phyloP scores from a whole-genome alignment of 2,797 vertebrate species.

The Rhinella marina region DNA sequence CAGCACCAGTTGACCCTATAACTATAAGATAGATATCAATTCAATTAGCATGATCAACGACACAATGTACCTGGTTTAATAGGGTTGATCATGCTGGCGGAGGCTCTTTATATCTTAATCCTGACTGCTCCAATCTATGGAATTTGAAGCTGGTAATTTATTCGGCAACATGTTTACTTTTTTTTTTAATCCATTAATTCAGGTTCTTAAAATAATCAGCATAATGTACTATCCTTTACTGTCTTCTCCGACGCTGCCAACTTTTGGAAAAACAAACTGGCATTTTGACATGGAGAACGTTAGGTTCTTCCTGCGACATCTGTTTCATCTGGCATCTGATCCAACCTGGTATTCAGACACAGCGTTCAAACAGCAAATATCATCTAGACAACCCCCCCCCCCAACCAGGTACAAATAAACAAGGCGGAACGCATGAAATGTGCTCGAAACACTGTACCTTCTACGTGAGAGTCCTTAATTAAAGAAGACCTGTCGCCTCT shows the following conservation, averaged over 20 bases:
- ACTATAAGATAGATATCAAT: too few relatives aligned
- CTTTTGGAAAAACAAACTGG: slow-evolving; percentile 59
- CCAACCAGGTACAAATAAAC: slow-evolving; percentile 47
- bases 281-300: slow-evolving; percentile 58
- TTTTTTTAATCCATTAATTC: slow-evolving; percentile 40
- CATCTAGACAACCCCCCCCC: slow-evolving; percentile 13
- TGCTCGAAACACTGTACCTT: slow-evolving; percentile 4
- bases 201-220: slow-evolving; percentile 59
- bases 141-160: slow-evolving; percentile 26
- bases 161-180: slow-evolving; percentile 41
- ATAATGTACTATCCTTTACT: slow-evolving; percentile 54
- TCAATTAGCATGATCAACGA: too few relatives aligned
- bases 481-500: too few relatives aligned
- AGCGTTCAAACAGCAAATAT: slow-evolving; percentile 28
- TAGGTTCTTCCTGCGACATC: slow-evolving; percentile 47
- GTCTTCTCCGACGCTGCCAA: slow-evolving; percentile 47
- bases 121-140: slow-evolving; percentile 21
- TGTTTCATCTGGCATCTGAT: slow-evolving; percentile 57
- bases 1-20: too few relatives aligned
- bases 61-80: too few relatives aligned
- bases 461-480: neutral
- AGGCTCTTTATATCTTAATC: too few relatives aligned
- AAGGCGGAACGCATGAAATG: slow-evolving; percentile 37
- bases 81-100: too few relatives aligned
- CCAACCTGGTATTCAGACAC: slow-evolving; percentile 36